Base-by-base conservation (phyloP, 2,888 invertebrate genomes). In the Cyaniris semiargus region DNA sequence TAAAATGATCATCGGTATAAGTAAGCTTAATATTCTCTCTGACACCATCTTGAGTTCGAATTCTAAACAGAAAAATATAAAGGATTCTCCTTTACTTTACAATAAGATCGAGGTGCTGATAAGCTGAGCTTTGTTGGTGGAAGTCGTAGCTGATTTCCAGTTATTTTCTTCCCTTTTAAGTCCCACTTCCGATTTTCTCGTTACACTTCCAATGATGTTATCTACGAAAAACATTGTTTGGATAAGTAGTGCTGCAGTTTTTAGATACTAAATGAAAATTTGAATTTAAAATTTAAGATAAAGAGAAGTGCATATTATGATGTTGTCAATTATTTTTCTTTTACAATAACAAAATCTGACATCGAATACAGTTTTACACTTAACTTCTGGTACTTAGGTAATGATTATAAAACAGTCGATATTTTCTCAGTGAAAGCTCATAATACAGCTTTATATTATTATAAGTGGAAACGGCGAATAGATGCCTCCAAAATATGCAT, bases 111-210 rank as follows among this genome's bases (percentile, higher is more conserved):
- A 53, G 53, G 18, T 53, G 53, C 53, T 18, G 53, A 53, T 83
- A 70, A 70, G 84, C 90, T 91, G 92, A 92, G 88, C 53, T 53
- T 53, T 18, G 53, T 53, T 18, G 53, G 53, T 4, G 53, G 53
- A 53, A 53, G 53, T 53, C 53, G 5, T 53, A 53, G 53, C 53
- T 18, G 53, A 18, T 53, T 53, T 53, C 18, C 31, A 27, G 31
- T 70, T 58, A 58, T 58, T 58, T n/a, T 58, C n/a, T 58, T 21
- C 21, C 58, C 58, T 21, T 21, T 58, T 58, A 58, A 60, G 58
- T 23, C 23, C 60, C 8, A 21, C 21, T 60, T 60, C 60, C 60
- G 60, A 60, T 60, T 60, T 60, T 60, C 60, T 60, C 60, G 23
- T 60, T 60, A 60, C 53, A 53, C 53, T 53, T 44, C 44, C 60